These are phyloP conservation scores for Cacoxenus indagator DNA, from an alignment of 2,888 invertebrate species.

Conservation along the genomic window DNA sequence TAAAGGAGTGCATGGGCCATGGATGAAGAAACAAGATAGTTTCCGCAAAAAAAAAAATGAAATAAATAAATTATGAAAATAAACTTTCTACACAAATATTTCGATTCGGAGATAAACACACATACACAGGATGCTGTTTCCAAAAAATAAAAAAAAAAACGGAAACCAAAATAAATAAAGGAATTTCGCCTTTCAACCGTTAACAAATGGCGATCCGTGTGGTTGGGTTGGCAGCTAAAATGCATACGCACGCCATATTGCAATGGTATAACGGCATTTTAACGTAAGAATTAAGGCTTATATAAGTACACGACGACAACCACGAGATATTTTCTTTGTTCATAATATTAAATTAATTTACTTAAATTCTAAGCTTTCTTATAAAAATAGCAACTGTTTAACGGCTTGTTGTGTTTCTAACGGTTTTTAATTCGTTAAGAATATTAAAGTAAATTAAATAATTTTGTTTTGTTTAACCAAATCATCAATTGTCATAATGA, in stretches of 20 bases:
- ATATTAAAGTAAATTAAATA: background rate
- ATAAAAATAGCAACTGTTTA: background rate
- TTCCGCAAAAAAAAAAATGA: slow-evolving; percentile 38
- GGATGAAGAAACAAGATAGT: slow-evolving; percentile 44
- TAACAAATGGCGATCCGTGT: too few species aligned
- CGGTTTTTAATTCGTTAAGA: background rate
- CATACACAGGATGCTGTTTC: background rate
- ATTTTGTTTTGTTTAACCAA: background rate
- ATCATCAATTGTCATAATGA: background rate
- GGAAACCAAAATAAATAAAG: background rate
- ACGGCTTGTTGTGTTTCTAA: background rate
- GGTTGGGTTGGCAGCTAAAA: too few species aligned
- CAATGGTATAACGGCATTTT: too few species aligned
- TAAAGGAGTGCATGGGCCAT: slow-evolving; percentile 65
- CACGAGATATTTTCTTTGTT: too few species aligned
- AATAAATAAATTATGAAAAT: slow-evolving; percentile 51
- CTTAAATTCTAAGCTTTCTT: background rate
- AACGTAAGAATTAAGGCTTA: too few species aligned
- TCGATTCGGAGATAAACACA: too few species aligned
- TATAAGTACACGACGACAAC: too few species aligned
- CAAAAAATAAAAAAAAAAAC: background rate
- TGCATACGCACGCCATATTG: too few species aligned
- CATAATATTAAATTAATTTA: background rate
- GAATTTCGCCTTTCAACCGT: background rate
- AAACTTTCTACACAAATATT: slow-evolving; percentile 20